Evolutionary conservation across 2,113 vertebrate species (phyloP).

Genomic region (Larimichthys polyactis): DNA sequence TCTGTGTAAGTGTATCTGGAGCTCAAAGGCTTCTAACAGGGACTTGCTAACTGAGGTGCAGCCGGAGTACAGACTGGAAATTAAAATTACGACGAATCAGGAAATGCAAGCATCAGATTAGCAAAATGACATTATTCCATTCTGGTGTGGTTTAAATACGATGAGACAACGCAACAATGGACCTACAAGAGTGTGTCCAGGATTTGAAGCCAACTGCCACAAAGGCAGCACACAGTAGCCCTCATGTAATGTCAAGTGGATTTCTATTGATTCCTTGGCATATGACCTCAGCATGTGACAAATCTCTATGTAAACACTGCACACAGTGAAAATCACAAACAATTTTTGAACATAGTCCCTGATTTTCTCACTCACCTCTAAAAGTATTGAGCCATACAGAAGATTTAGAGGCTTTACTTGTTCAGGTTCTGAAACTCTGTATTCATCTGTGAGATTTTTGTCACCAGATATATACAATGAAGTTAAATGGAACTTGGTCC

Average conservation of each 20-base stretch:
- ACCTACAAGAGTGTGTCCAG: background rate
- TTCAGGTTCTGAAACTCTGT: background rate
- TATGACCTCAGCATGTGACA: slow-evolving; percentile 18
- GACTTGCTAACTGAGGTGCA: background rate
- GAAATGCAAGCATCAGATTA: background rate
- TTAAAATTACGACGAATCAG: background rate
- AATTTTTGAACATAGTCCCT: too few species aligned
- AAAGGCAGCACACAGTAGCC: background rate
- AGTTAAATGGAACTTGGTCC: background rate
- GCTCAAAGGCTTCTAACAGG: background rate
- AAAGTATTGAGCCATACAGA: background rate
- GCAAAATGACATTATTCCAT: background rate
- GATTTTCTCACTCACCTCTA: background rate
- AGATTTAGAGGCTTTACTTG: background rate
- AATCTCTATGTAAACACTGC: background rate
- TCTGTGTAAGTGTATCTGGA: background rate
- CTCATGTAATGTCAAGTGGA: slow-evolving; percentile 20
- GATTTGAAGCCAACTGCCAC: background rate
- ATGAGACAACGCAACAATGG: background rate
- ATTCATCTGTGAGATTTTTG: background rate
- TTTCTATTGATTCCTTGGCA: slow-evolving; percentile 22
- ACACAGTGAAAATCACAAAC: background rate
- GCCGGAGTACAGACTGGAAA: background rate
- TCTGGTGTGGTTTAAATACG: background rate
- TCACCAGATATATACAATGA: background rate